These are phyloP conservation scores for Beris morrisii DNA, from an alignment of 2,888 invertebrate species.

Conservation along the genomic window DNA sequence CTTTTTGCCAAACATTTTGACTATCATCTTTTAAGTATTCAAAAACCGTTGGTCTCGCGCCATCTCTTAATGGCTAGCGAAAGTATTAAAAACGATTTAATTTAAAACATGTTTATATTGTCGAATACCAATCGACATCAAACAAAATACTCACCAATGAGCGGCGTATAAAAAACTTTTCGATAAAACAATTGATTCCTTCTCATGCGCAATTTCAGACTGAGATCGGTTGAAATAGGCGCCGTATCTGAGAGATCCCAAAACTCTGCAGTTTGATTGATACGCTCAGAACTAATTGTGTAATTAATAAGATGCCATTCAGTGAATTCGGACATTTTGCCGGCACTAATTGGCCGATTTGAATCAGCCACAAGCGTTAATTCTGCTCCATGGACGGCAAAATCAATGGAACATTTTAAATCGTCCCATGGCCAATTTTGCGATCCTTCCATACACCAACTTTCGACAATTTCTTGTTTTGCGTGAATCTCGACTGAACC, in stretches of 20 bases:
- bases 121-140: no score
- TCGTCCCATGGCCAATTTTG: constrained; percentile 52
- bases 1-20: no score
- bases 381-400: background rate
- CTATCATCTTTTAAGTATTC: no score
- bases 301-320: constrained; percentile 29
- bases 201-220: constrained; percentile 45
- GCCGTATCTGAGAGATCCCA: constrained; percentile 43
- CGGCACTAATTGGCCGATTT: background rate
- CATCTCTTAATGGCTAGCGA: no score
- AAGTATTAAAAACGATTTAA: no score
- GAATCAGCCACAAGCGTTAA: background rate
- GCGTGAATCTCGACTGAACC: constrained; percentile 46
- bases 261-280: background rate
- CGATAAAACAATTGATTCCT: constrained; percentile 49
- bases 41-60: no score
- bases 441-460: constrained; percentile 49
- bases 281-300: constrained; percentile 12
- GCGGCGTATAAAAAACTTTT: constrained; percentile 49
- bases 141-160: constrained; percentile 44
- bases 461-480: constrained; percentile 45
- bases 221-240: constrained; percentile 44
- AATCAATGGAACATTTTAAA: constrained; percentile 42
- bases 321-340: constrained; percentile 13
- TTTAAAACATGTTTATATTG: no score